Evolutionary conservation across 2,888 invertebrate species (phyloP), one percentile per base, ranked within the genome.

Genomic region (Polia nebulosa): DNA sequence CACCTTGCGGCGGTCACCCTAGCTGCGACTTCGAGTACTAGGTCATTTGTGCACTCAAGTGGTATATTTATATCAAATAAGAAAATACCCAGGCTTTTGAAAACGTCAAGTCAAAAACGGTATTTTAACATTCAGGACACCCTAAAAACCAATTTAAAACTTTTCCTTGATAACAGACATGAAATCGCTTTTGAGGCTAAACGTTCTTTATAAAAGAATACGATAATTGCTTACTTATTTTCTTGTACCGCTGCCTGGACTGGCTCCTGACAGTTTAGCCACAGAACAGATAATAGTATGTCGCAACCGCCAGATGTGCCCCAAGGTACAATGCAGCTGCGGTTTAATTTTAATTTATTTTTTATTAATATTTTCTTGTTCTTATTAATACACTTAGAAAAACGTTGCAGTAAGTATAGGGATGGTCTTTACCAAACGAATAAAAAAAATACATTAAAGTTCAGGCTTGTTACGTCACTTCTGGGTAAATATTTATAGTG

Each of bases 101-200:
- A n/a, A 49, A 9, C 17, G 17, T 17, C 7, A 17, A 9, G 2
- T 27, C 20, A 20, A 34, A 34, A 20, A 34, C 9, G 4, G 5
- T 27, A 13, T 7, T 49, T 11, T 15, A 36, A 47, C 4, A 8
- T 34, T 34, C 27, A 47, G 7, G 13, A 34, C 13, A 44, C 25
- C 7, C 22, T 32, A 7, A 29, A n/a, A 65, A 66, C 17, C 13
- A 20, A 57, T 25, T 65, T 65, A 32, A 32, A 71, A 41, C 32
- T 57, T 69, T 51, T 36, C 9, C 22, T 11, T 3, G 20, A 13
- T 25, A 70, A 15, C 22, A 47, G 7, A 22, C 6, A 5, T 11
- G 15, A 17, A 51, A 20, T 1, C 15, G 25, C 8, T 69, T 29
- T 7, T 64, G 36, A 49, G 7, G 17, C n/a, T n/a, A 20, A 34